These are phyloP conservation scores for Cebidichthys violaceus DNA, from an alignment of 2,113 vertebrate genomes.

Conservation along the genomic window DNA sequence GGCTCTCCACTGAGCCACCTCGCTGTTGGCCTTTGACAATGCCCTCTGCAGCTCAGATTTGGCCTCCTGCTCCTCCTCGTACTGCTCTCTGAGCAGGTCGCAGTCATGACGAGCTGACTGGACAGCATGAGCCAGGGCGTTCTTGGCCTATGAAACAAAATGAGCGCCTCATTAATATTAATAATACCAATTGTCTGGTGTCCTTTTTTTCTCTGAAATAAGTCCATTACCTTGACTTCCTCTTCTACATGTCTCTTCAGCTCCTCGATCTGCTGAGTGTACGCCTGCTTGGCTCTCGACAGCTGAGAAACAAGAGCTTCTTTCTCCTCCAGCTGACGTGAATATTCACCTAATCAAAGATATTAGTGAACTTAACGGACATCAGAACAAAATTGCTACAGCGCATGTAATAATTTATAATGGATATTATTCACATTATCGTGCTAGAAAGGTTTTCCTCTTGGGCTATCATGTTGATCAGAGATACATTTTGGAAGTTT, in stretches of 20 bases:
- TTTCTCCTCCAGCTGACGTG: conserved; percentile 88
- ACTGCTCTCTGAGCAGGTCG: conserved; percentile 84
- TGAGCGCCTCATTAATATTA: not conserved
- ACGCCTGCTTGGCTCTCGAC: conserved; percentile 86
- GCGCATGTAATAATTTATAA: not conserved
- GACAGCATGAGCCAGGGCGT: conserved; percentile 78
- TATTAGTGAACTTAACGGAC: not conserved
- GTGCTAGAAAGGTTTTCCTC: not conserved
- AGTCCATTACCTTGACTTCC: conserved; percentile 83
- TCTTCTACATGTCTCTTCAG: conserved; percentile 89
- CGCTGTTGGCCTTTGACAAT: conserved; percentile 76
- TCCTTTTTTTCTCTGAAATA: conserved; percentile 7
- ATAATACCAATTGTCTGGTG: not conserved
- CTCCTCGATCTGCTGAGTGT: conserved; percentile 87
- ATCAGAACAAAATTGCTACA: not conserved
- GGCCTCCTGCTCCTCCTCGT: conserved; percentile 76
- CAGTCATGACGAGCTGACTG: conserved; percentile 82
- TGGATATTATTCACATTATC: not conserved
- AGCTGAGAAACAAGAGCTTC: conserved; percentile 82
- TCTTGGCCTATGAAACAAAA: conserved; percentile 67
- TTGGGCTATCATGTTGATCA: not conserved
- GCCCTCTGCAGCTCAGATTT: conserved; percentile 72
- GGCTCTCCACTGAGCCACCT: conserved; percentile 76
- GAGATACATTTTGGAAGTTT: not conserved
- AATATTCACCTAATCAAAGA: conserved; percentile 81